A percentile compares a stretch with the other conserved stretches of the same genome.
Conservation (phyloP, 2,888 invertebrate genomes). For the Trypoxylon attenuatum region DNA sequence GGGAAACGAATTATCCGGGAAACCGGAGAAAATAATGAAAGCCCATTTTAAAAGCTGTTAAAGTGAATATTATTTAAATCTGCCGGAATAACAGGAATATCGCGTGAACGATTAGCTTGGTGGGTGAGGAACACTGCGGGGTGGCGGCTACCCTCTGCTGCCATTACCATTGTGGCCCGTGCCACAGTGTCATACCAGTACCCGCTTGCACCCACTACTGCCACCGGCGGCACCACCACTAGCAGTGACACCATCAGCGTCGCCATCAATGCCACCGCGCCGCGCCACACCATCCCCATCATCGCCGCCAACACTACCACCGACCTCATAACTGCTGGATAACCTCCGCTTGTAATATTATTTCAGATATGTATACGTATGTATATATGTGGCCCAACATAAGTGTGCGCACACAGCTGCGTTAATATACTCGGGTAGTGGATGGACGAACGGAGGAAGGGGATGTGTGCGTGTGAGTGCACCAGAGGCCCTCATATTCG, state of each 20-base stretch:
- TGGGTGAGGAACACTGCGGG: slow-evolving; percentile 21
- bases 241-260: slow-evolving; percentile 38
- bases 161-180: slow-evolving; percentile 35
- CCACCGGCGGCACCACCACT: slow-evolving; percentile 14
- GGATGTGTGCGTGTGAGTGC: slow-evolving; percentile 10
- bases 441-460: too few relatives aligned
- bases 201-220: slow-evolving; percentile 4
- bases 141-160: slow-evolving; percentile 16
- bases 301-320: slow-evolving; percentile 17
- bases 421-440: slow-evolving; percentile 22
- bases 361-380: slow-evolving; percentile 45
- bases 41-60: slow-evolving; percentile 61
- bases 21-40: slow-evolving; percentile 58
- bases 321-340: slow-evolving; percentile 28
- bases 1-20: slow-evolving; percentile 55
- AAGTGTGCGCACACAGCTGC: slow-evolving; percentile 2
- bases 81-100: slow-evolving; percentile 55
- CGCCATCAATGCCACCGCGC: slow-evolving; percentile 40
- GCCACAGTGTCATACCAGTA: slow-evolving; percentile 9
- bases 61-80: slow-evolving; percentile 67
- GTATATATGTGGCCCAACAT: not conserved
- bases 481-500: slow-evolving; percentile 15
- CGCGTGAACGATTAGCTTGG: slow-evolving; percentile 58
- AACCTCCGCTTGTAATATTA: slow-evolving; percentile 58
- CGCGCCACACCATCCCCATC: slow-evolving; percentile 32